Evolutionary conservation across 2,888 invertebrate species (phyloP), one percentile per base, ranked within the genome.

Genomic region (Formica aserva): DNA sequence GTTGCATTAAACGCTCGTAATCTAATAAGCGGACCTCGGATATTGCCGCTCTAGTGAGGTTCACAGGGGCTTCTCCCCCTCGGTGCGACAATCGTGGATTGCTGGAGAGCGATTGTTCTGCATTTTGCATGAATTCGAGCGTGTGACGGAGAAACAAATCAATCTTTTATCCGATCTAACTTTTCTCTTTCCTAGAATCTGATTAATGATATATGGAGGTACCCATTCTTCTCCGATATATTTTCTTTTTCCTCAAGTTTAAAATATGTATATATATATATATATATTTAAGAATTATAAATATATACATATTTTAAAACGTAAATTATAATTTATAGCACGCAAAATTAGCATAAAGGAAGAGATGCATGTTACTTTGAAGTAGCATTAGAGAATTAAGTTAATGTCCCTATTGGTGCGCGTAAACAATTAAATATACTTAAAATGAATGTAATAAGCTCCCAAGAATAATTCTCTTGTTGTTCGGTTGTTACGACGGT

Each of bases 1-100:
- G 60, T 71, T 48, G 72, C 72, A 78, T 78, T 78, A 60, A 78
- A 78, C 78, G 45, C 32, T 45, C 71, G 60, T 78, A 45, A 78
- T 78, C 78, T 57, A 60, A 71, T 78, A 71, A 71, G 45, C 78
- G 35, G 18, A 22, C 57, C 71, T 78, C 78, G 78, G 78, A 71
- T 78, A 78, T 78, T 72, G 78, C 60, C 60, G 60, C 57, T 32
- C 71, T 29, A 32, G 41, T 15, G 71, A 60, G 32, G 41, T 29
- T 57, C n/a, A 45, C 57, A 13, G 29, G 32, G 35, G 67, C 48
- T 11, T n/a, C 22, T 29, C 22, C 38, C 38, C 11, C 26, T 22
- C 32, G 22, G 69, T 32, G 45, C 45, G 45, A 69, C 78, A 78
- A 71, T 78, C 32, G 60, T 13, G 57, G 45, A 78, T 57, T n/a